Percentiles rank a stretch among this genome's conserved stretches.
These are phyloP conservation scores for Timema cristinae DNA, from an alignment of 2,888 invertebrate species.

Conservation along the genomic window DNA sequence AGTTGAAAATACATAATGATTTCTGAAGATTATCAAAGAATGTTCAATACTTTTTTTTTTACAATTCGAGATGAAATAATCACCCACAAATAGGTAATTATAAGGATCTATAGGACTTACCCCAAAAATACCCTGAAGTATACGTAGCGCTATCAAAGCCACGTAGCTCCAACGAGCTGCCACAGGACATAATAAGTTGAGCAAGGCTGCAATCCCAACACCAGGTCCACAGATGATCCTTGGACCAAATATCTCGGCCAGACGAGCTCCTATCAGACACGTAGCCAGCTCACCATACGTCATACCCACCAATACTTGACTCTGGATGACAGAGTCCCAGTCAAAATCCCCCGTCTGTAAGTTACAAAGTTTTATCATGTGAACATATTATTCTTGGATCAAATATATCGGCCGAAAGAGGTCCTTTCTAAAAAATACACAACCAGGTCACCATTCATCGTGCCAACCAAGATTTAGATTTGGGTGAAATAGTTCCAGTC, in stretches of 20 bases:
- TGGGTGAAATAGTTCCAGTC: too few species aligned
- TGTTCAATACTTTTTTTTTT: too few species aligned
- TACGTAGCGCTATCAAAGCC: background rate
- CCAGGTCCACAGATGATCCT: background rate
- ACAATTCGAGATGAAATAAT: too few species aligned
- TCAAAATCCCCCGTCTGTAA: background rate
- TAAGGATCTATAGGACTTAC: background rate
- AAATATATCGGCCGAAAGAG: too few species aligned
- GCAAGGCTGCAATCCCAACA: background rate
- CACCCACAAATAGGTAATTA: too few species aligned
- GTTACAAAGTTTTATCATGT: too few species aligned
- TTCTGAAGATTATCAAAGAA: too few species aligned
- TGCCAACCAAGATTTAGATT: too few species aligned
- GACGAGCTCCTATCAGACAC: background rate
- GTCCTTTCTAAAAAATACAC: too few species aligned
- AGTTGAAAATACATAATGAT: too few species aligned
- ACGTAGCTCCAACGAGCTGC: background rate
- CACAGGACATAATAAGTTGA: background rate
- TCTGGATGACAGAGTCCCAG: slow-evolving; percentile 1
- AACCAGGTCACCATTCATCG: too few species aligned
- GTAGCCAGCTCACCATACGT: background rate
- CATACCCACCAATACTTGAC: background rate
- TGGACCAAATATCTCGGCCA: background rate
- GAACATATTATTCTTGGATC: too few species aligned
- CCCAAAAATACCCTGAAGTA: background rate